Conservation (phyloP, 2,113 vertebrate genomes). For the Anoura caudifer region DNA sequence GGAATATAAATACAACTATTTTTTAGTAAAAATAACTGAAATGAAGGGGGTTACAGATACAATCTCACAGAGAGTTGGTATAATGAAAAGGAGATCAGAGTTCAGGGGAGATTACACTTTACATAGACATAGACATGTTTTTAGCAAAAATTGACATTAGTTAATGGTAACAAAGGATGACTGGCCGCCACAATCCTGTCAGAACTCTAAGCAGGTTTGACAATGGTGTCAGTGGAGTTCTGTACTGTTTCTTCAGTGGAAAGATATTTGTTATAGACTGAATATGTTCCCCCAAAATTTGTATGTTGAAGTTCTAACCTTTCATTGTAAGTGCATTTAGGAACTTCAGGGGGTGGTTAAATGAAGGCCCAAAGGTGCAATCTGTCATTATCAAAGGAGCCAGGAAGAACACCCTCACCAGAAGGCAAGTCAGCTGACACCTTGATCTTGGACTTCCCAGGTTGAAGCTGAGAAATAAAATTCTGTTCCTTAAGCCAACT, state of each 20-base stretch:
- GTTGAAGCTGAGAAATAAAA: not conserved
- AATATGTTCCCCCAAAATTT: not conserved
- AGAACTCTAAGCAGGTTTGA: not conserved
- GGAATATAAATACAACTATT: not conserved
- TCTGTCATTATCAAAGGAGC: not conserved
- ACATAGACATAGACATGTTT: not conserved
- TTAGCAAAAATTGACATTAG: not conserved
- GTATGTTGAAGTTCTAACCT: not conserved
- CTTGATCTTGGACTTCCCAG: not conserved
- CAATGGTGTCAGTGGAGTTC: not conserved
- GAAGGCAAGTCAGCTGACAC: not conserved
- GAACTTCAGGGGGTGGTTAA: not conserved
- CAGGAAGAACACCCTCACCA: not conserved
- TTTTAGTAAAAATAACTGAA: not conserved
- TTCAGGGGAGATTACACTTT: not conserved
- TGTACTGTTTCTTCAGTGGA: not conserved
- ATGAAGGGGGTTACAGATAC: not conserved
- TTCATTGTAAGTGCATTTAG: not conserved
- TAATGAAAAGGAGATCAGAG: not conserved
- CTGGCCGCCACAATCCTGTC: too few species aligned
- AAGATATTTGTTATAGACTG: not conserved
- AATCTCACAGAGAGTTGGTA: not conserved
- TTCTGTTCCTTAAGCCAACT: not conserved
- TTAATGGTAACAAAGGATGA: not conserved
- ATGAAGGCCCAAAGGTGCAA: not conserved